Base-by-base conservation (phyloP, 2,888 invertebrate genomes). In the Lampropteryx suffumata region DNA sequence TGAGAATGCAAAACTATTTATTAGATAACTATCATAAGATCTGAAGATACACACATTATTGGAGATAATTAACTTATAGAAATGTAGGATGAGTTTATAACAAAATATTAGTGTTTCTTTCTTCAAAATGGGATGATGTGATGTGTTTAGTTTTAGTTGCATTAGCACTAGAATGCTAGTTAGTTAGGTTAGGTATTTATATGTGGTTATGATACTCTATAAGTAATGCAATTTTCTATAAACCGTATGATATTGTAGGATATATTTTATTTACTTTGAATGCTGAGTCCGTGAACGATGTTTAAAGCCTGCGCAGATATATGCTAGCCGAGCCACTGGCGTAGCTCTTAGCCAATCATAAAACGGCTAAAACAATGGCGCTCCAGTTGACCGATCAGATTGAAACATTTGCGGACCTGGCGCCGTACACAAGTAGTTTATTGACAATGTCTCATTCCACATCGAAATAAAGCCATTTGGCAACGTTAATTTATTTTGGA, bases 151-250 rank as follows among this genome's bases (percentile, higher is more conserved):
- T 29, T 35, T 45, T 13, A 32, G 51, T 33, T 47, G 41, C 27
- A 39, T n/a, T 39, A 28, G 32, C 40, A 36, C 49, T 54, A 56
- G 54, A 35, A 40, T 50, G 52, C 54, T 55, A 57, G 60, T 33
- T 50, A 45, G 6, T 21, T 53, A 53, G 39, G 17, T 27, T 59
- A 56, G 44, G 43, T 37, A 14, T 29, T 11, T 33, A 37, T 32
- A 40, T 30, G 41, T 47, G 24, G 43, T 35, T n/a, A 32, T 33
- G 41, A 58, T 52, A 50, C 49, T 51, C 51, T 28, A 51, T 5
- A 37, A 41, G 10, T 36, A 51, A 56, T 54, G 54, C 53, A 57
- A 54, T 46, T 54, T 50, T 50, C 10, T 49, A 50, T 50, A 40
- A 44, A 50, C 49, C 12, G 14, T n/a, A 37, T 4, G 17, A 26